Percentiles rank a stretch among this genome's conserved stretches.
Evolutionary conservation across 2,888 invertebrate species (phyloP).

Genomic region (Melipona beecheii): DNA sequence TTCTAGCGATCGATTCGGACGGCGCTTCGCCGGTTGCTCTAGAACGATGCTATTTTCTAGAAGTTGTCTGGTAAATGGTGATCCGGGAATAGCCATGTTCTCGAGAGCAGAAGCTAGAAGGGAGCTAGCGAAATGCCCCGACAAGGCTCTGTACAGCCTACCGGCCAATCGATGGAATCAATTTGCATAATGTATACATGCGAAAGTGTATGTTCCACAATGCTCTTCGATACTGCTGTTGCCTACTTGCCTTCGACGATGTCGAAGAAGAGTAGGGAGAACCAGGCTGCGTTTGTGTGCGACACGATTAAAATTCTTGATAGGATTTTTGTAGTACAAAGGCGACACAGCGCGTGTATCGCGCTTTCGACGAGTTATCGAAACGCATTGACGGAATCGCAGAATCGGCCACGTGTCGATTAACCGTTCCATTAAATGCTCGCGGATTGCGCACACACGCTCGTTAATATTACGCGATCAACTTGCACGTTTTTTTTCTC

Average conservation of each 20-base stretch:
- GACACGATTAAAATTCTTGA: conserved; percentile 56
- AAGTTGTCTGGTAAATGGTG: conserved; percentile 50
- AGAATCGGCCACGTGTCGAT: neutral
- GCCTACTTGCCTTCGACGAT: conserved; percentile 43
- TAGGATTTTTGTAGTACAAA: conserved; percentile 39
- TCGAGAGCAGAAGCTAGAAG: conserved; percentile 37
- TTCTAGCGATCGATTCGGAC: conserved; percentile 21
- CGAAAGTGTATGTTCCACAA: conserved; percentile 66
- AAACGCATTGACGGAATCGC: conserved; percentile 1
- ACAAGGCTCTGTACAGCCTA: conserved; percentile 53
- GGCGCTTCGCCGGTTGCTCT: conserved; percentile 13
- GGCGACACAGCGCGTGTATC: conserved; percentile 3
- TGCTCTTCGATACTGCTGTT: conserved; percentile 48
- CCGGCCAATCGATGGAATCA: conserved; percentile 72
- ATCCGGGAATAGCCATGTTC: conserved; percentile 22
- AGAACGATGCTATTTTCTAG: conserved; percentile 55
- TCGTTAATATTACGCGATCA: neutral
- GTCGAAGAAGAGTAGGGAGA: conserved; percentile 5
- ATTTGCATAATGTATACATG: conserved; percentile 75
- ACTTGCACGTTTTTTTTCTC: neutral
- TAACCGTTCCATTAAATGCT: neutral
- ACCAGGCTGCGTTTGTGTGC: conserved; percentile 8
- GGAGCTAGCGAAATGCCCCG: conserved; percentile 51
- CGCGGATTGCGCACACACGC: neutral
- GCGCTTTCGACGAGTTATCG: neutral